Conservation (phyloP, 2,888 invertebrate species). For the Uropetala carovei region DNA sequence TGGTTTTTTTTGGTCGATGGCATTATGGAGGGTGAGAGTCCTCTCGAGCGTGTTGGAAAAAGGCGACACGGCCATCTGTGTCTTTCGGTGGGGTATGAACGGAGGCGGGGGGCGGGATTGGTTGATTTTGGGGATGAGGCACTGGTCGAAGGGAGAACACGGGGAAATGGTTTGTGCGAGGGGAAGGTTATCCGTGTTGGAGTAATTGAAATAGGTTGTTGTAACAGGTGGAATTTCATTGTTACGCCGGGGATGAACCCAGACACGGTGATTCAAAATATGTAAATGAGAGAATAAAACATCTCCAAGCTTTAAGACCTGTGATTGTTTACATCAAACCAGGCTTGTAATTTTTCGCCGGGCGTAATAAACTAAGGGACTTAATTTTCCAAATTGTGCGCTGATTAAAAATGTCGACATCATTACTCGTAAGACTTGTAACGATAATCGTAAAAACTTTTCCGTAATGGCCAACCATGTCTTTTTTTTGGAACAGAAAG, state of each 20-base stretch:
- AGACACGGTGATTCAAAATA: not conserved
- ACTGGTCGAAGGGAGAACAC: not conserved
- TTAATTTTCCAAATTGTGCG: slow-evolving; percentile 6
- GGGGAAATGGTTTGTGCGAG: not conserved
- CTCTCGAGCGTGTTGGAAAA: not conserved
- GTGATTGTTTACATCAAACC: too few species aligned
- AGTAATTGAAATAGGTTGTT: not conserved
- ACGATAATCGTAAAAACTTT: not conserved
- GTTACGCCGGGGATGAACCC: not conserved
- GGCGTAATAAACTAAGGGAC: too few species aligned
- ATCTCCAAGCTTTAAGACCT: not conserved
- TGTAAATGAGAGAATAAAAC: not conserved
- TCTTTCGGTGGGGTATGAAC: not conserved
- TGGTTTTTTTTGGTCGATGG: too few species aligned
- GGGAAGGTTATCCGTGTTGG: not conserved
- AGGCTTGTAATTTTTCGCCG: too few species aligned
- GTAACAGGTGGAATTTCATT: not conserved
- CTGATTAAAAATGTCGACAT: not conserved
- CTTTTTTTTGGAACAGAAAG: not conserved
- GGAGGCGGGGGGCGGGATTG: not conserved
- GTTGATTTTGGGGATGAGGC: slow-evolving; percentile 8
- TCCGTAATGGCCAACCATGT: not conserved
- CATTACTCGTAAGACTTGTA: not conserved
- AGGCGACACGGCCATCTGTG: slow-evolving; percentile 4
- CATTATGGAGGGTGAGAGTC: too few species aligned